Percentiles rank a stretch among this genome's conserved stretches.
These are phyloP conservation scores for Selenia dentaria DNA, from an alignment of 2,888 invertebrate species.

Conservation along the genomic window DNA sequence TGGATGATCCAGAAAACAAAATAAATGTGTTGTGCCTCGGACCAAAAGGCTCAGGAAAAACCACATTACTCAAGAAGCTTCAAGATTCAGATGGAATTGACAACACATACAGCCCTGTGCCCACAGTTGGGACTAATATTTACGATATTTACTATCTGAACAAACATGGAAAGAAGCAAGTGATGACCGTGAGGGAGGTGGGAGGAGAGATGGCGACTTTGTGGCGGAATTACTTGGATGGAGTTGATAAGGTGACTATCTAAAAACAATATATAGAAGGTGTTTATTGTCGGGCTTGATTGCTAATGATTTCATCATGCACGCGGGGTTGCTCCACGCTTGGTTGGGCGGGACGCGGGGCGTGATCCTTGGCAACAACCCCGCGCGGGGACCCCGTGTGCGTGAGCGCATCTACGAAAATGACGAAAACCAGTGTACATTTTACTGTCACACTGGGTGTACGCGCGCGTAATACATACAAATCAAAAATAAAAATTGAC, in stretches of 20 bases:
- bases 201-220: constrained; percentile 93
- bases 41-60: constrained; percentile 92
- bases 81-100: constrained; percentile 89
- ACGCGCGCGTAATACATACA: no score
- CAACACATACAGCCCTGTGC: constrained; percentile 90
- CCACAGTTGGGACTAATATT: constrained; percentile 92
- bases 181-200: constrained; percentile 87
- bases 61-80: constrained; percentile 89
- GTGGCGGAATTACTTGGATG: constrained; percentile 91
- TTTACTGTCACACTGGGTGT: no score
- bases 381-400: no score
- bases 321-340: no score
- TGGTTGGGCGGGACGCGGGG: no score
- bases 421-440: no score
- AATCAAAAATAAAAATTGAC: no score
- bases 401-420: no score
- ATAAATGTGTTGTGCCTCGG: constrained; percentile 88
- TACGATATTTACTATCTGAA: constrained; percentile 85
- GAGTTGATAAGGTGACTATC: constrained; percentile 84
- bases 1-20: constrained; percentile 73
- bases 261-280: no score
- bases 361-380: no score
- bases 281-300: no score
- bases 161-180: constrained; percentile 78
- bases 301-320: no score